Evolutionary conservation across 2,113 vertebrate genomes (phyloP), one percentile per base, ranked within the genome.

Genomic region (Anguilla rostrata): DNA sequence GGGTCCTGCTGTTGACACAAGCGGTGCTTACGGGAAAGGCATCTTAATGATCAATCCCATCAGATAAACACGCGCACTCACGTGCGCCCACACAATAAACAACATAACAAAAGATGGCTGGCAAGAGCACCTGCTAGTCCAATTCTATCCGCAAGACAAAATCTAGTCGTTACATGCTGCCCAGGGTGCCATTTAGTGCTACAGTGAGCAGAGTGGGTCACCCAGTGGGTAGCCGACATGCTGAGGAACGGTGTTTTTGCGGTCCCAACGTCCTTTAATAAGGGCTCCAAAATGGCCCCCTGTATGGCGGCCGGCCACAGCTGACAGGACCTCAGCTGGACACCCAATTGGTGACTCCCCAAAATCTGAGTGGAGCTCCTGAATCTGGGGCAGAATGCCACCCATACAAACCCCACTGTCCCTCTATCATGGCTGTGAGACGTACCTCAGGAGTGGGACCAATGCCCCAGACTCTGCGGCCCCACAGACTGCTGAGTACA

Each of bases 161-260:
- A 66, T 66, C 2, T 66, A 26, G 18, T 22, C 5, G 18, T 66
- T 66, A 66, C 22, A 6, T 66, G 18, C 60, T 26, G 26, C 22
- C 22, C 22, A 66, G 49, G 49, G 49, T 53, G 49, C 49, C 60
- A 66, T 66, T 66, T 66, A 26, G 60, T 20, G 26, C 22, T 5
- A 66, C 60, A 5, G 60, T 14, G 22, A 3, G 60, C 20, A 66
- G 60, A 26, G 20, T 84, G 49, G 15, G 26, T 41, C 86, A 89
- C 46, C 90, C 86, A 78, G 46, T 40, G 82, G 86, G 90, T 83
- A 78, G 86, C 88, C 41, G 85, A 88, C 91, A 82, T 2, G 79
- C 83, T 89, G 92, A 89, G 5, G 0, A 88, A 83, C 46, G 81
- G 81, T 88, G 88, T 89, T 89, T 90, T 90, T 86, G 84, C 92